These are phyloP conservation scores for Drosophila athabasca DNA, from an alignment of 1,140 invertebrate species.

Conservation along the genomic window DNA sequence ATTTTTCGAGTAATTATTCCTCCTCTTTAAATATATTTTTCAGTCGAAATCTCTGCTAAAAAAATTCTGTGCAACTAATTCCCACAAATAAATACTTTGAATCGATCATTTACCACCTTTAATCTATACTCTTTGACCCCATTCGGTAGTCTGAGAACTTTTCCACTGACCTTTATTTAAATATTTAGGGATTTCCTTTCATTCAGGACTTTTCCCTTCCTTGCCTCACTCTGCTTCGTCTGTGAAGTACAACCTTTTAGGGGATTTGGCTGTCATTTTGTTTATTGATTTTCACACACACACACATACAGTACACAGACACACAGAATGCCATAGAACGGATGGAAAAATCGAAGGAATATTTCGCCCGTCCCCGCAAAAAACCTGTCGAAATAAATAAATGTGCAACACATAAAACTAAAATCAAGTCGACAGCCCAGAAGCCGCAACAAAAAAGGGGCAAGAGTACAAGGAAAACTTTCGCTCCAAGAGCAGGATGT, in stretches of 20 bases:
- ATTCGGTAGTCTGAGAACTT: constrained; percentile 2
- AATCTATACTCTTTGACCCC: background rate
- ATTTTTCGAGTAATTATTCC: too few species aligned
- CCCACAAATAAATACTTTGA: too few species aligned
- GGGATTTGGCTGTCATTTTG: constrained; percentile 59
- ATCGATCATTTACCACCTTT: background rate
- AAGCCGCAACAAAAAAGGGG: constrained; percentile 45
- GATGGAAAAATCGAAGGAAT: constrained; percentile 15
- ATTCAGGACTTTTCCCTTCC: background rate
- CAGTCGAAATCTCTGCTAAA: too few species aligned
- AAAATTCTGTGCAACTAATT: background rate
- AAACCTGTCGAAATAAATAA: constrained; percentile 73
- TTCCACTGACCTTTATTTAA: constrained; percentile 47
- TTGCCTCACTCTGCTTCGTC: background rate
- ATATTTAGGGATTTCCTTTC: constrained; percentile 48
- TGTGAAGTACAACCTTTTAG: constrained; percentile 48
- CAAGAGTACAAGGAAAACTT: constrained; percentile 58
- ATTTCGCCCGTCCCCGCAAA: constrained; percentile 10
- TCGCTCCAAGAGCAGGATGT: constrained; percentile 21
- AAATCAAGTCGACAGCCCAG: constrained; percentile 63
- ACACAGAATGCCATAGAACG: background rate
- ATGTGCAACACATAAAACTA: constrained; percentile 70
- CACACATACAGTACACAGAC: too few species aligned
- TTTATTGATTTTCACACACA: constrained; percentile 62
- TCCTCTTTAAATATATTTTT: too few species aligned